These are phyloP conservation scores for Hyaena hyaena DNA, from an alignment of 2,113 vertebrate species.

Conservation along the genomic window DNA sequence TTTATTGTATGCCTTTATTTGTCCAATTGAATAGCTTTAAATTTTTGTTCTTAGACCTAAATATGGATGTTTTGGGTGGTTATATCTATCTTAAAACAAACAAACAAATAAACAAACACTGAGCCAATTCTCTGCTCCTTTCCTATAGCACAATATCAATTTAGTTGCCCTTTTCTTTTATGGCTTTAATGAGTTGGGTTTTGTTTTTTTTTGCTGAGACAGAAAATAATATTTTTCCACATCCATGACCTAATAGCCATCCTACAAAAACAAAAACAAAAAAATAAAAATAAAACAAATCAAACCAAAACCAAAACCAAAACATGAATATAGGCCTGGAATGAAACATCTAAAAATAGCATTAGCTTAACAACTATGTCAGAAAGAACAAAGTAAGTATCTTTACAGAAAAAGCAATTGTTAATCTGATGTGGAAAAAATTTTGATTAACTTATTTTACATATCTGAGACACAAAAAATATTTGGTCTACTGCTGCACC, in stretches of 20 bases:
- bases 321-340: neutral
- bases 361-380: neutral
- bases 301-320: neutral
- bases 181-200: neutral
- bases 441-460: neutral
- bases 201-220: neutral
- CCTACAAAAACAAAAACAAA: neutral
- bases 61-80: neutral
- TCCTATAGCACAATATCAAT: neutral
- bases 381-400: neutral
- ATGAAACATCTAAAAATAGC: neutral
- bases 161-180: neutral
- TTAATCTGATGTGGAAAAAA: neutral
- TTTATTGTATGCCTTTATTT: neutral
- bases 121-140: neutral
- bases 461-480: neutral
- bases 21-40: neutral
- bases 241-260: neutral
- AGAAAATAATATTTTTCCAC: neutral
- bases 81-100: neutral
- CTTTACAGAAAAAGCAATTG: neutral
- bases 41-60: neutral
- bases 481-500: neutral
- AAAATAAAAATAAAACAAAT: neutral
- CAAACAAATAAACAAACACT: neutral